Base-by-base conservation (phyloP, 2,797 vertebrate genomes). In the Florisuga fusca region DNA sequence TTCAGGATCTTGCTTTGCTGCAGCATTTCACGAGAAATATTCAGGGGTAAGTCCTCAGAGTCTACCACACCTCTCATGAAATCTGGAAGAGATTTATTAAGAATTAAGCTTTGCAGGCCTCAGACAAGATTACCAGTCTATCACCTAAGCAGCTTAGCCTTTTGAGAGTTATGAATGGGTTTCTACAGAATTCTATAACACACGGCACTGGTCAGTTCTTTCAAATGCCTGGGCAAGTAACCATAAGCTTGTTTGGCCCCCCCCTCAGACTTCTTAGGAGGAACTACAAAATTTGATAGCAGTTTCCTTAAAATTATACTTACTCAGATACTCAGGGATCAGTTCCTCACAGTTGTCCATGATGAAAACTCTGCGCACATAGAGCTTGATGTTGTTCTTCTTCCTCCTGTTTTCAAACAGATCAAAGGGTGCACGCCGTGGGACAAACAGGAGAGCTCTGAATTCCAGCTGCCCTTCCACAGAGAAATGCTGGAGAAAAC, bases 1-100 rank as follows among this genome's bases (percentile, higher is more conserved):
- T 99, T 99, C 67, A 99, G 97, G 94, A 99, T 99, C 95, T 99
- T 99, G 98, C 99, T 99, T 89, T 99, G 99, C 87, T 99, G 99
- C 84, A 99, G 96, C 99, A 99, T 99, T 97, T 99, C 99, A 98
- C 99, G 98, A 90, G 99, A 99, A 97, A 99, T 99, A 64, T 99
- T 99, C 62, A 99, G 97, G 63, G 99, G 99, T 3, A 99, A 98
- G 87, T 99, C 99, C 91, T 99, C 99, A 9, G 99, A 99, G 88
- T 99, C 99, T 58, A 99, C 99, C 62, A 99, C 99, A 13, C 99
- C 99, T 93, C 99, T 98, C 94, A 99, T 99, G 94, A 99, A 99
- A 90, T 99, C 99, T 99, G 90, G 5, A 26, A 62, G 3, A 8
- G 0, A 67, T 46, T 46, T 1, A 18, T 7, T 0, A 1, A 61